Evolutionary conservation across 1,140 invertebrate species (phyloP).

Genomic region (Tetramorium simillimum): DNA sequence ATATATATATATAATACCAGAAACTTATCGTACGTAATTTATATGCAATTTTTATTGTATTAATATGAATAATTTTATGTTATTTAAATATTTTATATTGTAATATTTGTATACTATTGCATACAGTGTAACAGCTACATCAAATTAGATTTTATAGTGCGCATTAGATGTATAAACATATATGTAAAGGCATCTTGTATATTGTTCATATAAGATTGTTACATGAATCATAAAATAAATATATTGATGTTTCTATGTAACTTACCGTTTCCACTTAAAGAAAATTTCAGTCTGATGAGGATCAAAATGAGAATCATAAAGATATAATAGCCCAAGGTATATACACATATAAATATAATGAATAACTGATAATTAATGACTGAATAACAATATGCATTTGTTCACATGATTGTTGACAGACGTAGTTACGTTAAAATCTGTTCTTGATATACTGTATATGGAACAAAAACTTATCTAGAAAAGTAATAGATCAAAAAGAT

Average conservation of each 20-base stretch:
- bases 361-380: constrained; percentile 35
- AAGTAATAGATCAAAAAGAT: not conserved
- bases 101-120: constrained; percentile 7
- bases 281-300: constrained; percentile 3
- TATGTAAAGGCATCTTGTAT: constrained; percentile 20
- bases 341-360: not conserved
- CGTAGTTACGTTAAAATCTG: not conserved
- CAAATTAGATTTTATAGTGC: not conserved
- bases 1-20: constrained; percentile 1
- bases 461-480: constrained; percentile 57
- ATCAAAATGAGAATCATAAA: constrained; percentile 21
- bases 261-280: not conserved
- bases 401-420: not conserved
- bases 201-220: constrained; percentile 34
- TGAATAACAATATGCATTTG: constrained; percentile 29
- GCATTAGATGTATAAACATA: not conserved
- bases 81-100: constrained; percentile 21
- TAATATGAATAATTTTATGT: constrained; percentile 21
- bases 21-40: not conserved
- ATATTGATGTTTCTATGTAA: constrained; percentile 24
- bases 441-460: not conserved
- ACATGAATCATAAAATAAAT: constrained; percentile 24
- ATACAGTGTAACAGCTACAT: not conserved
- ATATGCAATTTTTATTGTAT: constrained; percentile 8
- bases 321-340: not conserved